Base-by-base conservation (phyloP, 2,797 vertebrate species). In the Diplodus sargus region DNA sequence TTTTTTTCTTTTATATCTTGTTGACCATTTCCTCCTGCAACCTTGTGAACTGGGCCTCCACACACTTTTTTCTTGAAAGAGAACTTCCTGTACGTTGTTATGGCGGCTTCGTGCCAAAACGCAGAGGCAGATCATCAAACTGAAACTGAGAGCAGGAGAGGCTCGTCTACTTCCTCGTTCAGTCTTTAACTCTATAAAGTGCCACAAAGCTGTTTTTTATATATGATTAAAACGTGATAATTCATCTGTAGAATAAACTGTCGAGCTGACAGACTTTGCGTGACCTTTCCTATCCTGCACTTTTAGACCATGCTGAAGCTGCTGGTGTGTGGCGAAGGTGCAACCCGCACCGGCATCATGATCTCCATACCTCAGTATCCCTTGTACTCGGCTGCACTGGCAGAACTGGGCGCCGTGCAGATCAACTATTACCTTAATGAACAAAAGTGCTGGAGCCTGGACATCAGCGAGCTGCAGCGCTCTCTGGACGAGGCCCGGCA, bases 361-460 rank as follows among this genome's bases (percentile, higher is more conserved):
- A 96, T 98, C 85, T 95, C 97, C 45, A 96, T 97, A 81, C 97
- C 97, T 0, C 97, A 98, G 94, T 98, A 97, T 87, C 97, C 97
- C 0, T 95, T 98, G 28, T 97, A 97, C 86, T 98, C 97, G 0
- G 97, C 97, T 0, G 94, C 95, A 0, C 76, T 98, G 81, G 94
- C 96, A 0, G 96, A 98, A 79, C 93, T 98, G 66, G 85, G 82
- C 0, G 96, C 96, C 0, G 95, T 96, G 70, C 97, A 97, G 85
- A 90, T 98, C 80, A 94, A 95, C 87, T 99, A 99, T 85, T 97
- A 95, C 91, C 94, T 99, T 76, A 96, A 97, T 0, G 97, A 98
- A 82, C 96, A 96, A 0, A 93, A 88, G 4, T 93, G 92, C 90
- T 98, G 97, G 97, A 96, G 96, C 2, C 74, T 98, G 66, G 96